A percentile compares a stretch with the other conserved stretches of the same genome.
These are phyloP conservation scores for Atlantisia rogersi DNA, from an alignment of 2,113 vertebrate species.

Conservation along the genomic window DNA sequence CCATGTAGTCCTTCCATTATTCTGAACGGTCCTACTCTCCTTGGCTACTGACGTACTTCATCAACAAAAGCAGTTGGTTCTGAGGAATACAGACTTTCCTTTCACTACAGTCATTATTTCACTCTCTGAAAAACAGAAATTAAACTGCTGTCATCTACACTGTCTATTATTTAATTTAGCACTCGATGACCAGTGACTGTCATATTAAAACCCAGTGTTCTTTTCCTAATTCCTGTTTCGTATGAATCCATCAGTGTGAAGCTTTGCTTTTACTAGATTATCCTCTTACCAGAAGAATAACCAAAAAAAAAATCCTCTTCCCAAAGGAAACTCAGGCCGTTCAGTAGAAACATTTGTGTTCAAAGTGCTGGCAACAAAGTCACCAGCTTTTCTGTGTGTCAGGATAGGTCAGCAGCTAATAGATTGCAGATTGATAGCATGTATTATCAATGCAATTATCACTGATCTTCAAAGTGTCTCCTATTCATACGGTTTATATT, in stretches of 20 bases:
- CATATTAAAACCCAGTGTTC: not conserved
- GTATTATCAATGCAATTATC: not conserved
- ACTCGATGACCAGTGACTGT: not conserved
- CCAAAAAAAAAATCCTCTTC: not conserved
- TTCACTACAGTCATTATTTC: rapidly evolving
- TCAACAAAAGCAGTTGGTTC: not conserved
- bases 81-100: not conserved
- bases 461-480: not conserved
- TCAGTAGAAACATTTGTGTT: not conserved
- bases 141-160: rapidly evolving
- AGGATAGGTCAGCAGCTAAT: not conserved
- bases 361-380: not conserved
- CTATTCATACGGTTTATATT: not conserved
- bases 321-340: not conserved
- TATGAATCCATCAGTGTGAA: not conserved
- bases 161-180: not conserved
- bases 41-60: not conserved
- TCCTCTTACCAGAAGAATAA: not conserved
- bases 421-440: not conserved
- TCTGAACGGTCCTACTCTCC: not conserved
- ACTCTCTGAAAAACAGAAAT: not conserved
- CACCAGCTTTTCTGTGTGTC: not conserved
- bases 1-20: not conserved
- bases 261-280: not conserved
- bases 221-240: not conserved